Evolutionary conservation across 2,888 invertebrate species (phyloP).

Genomic region (Baronia brevicornis): DNA sequence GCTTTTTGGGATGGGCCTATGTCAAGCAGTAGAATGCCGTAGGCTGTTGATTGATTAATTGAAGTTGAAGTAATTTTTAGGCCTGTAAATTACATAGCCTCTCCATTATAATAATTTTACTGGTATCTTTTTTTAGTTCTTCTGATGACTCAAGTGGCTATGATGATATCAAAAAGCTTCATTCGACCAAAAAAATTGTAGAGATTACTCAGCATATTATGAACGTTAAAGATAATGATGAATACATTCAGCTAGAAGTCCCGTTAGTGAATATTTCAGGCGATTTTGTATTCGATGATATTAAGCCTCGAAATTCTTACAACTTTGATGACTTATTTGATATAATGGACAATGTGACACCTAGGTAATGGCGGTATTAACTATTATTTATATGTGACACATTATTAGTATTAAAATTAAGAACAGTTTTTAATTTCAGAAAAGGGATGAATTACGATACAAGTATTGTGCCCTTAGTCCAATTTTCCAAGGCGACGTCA

Average conservation of each 20-base stretch:
- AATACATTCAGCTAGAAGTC: slow-evolving; percentile 38
- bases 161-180: too few species aligned
- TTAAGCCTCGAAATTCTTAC: slow-evolving; percentile 16
- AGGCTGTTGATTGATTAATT: too few species aligned
- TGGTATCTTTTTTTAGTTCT: too few species aligned
- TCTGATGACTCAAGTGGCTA: too few species aligned
- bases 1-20: too few species aligned
- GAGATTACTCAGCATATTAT: too few species aligned
- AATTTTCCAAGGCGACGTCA: slow-evolving; percentile 34
- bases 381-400: background rate
- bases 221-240: slow-evolving; percentile 14
- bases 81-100: too few species aligned
- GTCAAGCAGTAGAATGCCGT: too few species aligned
- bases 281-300: slow-evolving; percentile 19
- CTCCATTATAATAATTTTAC: too few species aligned
- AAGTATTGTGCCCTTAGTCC: slow-evolving; percentile 43
- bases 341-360: slow-evolving; percentile 43
- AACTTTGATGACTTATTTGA: slow-evolving; percentile 38
- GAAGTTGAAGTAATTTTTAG: too few species aligned
- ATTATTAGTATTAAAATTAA: background rate
- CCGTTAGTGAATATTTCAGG: slow-evolving; percentile 53
- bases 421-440: slow-evolving; percentile 15
- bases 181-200: too few species aligned
- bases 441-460: slow-evolving; percentile 35
- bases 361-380: slow-evolving; percentile 29